Evolutionary conservation across 2,888 invertebrate species (phyloP).

Genomic region (Endomychus coccineus): DNA sequence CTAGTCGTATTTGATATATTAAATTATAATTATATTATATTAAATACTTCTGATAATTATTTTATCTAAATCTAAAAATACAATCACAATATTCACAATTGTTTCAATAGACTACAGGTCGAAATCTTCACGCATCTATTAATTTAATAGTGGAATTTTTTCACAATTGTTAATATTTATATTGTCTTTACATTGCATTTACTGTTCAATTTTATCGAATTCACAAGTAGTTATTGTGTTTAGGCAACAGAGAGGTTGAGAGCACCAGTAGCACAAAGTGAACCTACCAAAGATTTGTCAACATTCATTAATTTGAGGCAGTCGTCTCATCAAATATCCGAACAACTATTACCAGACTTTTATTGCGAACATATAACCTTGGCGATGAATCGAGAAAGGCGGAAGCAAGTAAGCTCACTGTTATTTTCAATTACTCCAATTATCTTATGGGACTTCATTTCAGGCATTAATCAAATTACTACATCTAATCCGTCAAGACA

Average conservation of each 20-base stretch:
- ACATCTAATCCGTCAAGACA: constrained; percentile 77
- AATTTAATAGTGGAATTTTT: background rate
- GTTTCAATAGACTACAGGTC: too few species aligned
- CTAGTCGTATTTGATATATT: too few species aligned
- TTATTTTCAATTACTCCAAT: background rate
- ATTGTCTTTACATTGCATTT: background rate
- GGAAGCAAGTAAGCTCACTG: constrained; percentile 58
- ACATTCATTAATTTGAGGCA: constrained; percentile 61
- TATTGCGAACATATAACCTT: constrained; percentile 91
- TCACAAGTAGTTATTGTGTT: constrained; percentile 8
- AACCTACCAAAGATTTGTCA: constrained; percentile 59
- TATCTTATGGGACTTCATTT: constrained; percentile 24
- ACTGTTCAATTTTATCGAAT: background rate
- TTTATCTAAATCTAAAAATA: too few species aligned
- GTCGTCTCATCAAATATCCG: constrained; percentile 53
- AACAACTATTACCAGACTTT: constrained; percentile 87
- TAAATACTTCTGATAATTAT: too few species aligned
- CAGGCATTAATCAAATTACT: constrained; percentile 76
- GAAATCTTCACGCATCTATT: background rate
- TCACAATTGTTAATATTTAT: background rate
- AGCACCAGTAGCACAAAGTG: constrained; percentile 63
- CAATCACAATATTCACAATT: too few species aligned
- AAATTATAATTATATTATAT: too few species aligned
- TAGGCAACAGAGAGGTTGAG: constrained; percentile 65
- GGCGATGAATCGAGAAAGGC: constrained; percentile 85